Evolutionary conservation across 2,113 vertebrate species (phyloP).

Genomic region (Myodes glareolus): DNA sequence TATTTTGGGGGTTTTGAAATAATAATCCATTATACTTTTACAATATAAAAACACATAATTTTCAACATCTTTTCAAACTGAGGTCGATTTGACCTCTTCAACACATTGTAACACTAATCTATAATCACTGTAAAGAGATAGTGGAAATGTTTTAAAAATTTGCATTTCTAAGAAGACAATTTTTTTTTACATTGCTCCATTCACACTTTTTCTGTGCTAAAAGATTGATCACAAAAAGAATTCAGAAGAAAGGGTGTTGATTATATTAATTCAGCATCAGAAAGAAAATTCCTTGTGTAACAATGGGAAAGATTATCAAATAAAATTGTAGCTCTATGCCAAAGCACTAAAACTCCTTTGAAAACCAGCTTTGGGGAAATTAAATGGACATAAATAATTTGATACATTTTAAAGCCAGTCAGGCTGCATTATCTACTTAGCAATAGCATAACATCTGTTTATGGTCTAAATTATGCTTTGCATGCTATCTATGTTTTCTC

Average conservation of each 20-base stretch:
- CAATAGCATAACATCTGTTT: constrained; percentile 34
- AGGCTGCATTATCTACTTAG: constrained; percentile 64
- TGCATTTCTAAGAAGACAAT: not conserved
- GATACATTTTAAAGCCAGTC: constrained; percentile 57
- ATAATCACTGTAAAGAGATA: constrained; percentile 8
- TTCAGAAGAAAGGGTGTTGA: constrained; percentile 19
- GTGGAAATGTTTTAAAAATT: not conserved
- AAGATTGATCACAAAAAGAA: constrained; percentile 52
- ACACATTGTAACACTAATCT: not conserved
- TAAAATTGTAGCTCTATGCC: constrained; percentile 53
- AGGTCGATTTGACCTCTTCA: constrained; percentile 36
- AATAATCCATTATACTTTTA: constrained; percentile 49
- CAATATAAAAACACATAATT: constrained; percentile 23
- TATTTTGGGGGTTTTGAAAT: constrained; percentile 17
- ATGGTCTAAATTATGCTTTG: constrained; percentile 60
- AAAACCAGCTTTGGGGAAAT: constrained; percentile 66
- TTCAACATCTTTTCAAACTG: constrained; percentile 33
- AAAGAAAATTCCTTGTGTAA: constrained; percentile 50
- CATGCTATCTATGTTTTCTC: constrained; percentile 31
- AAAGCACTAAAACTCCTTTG: constrained; percentile 41
- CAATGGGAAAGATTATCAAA: constrained; percentile 60
- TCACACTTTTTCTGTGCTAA: not conserved
- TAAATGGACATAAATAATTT: constrained; percentile 69
- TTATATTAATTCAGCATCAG: constrained; percentile 43
- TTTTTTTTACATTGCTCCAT: constrained; percentile 37